A percentile compares a stretch with the other conserved stretches of the same genome.
These are phyloP conservation scores for Mesodorylaimus sp. DNA, from an alignment of 2,888 invertebrate genomes.

Conservation along the genomic window DNA sequence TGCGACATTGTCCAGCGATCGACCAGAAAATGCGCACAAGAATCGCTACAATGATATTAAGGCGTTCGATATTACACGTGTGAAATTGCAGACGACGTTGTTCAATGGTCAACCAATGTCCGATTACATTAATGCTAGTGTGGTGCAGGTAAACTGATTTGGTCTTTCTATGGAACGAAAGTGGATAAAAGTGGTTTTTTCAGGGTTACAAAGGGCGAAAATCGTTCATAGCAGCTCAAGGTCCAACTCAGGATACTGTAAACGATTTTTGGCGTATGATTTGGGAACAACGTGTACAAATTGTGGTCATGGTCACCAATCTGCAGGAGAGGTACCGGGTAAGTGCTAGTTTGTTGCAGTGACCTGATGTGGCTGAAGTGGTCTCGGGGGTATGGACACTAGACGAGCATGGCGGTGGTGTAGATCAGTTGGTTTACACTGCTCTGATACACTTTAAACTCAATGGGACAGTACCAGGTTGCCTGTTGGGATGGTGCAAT, in stretches of 20 bases:
- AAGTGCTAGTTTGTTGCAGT: constrained; percentile 9
- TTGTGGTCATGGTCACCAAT: constrained; percentile 38
- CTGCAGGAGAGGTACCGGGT: constrained; percentile 37
- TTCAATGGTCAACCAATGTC: constrained; percentile 22
- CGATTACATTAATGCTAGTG: constrained; percentile 40
- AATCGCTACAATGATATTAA: constrained; percentile 38
- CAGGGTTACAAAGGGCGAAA: constrained; percentile 35
- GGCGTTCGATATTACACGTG: constrained; percentile 36
- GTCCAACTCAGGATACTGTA: constrained; percentile 36
- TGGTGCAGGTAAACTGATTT: constrained; percentile 24
- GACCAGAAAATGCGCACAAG: constrained; percentile 21
- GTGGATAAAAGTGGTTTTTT: constrained; percentile 9
- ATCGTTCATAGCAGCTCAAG: constrained; percentile 38
- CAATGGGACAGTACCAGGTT: too few relatives aligned
- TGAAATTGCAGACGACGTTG: constrained; percentile 25
- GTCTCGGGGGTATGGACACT: neutral
- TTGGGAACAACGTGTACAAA: constrained; percentile 35
- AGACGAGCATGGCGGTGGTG: too few relatives aligned
- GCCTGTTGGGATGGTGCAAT: too few relatives aligned
- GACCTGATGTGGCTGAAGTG: neutral
- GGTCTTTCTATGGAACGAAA: neutral
- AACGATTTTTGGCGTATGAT: constrained; percentile 39
- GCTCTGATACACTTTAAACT: too few relatives aligned
- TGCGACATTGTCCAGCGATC: constrained; percentile 19
- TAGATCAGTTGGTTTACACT: too few relatives aligned